Base-by-base conservation (phyloP, 2,797 vertebrate genomes). In the Pygocentrus nattereri region DNA sequence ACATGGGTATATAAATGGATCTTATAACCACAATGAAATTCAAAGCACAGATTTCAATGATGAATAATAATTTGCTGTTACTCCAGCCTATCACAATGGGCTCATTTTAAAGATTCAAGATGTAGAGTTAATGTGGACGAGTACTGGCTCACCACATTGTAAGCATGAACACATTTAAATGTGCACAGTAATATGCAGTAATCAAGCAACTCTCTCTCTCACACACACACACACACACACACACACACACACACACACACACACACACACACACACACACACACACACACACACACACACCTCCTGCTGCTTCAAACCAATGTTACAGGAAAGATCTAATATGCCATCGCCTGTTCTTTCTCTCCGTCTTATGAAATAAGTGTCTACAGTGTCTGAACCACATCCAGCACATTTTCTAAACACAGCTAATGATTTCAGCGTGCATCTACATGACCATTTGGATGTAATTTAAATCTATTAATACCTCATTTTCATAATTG, bases 381-480 rank as follows among this genome's bases (percentile, higher is more conserved):
- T 89, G 78, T 87, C 86, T 81, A 87, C 71, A 91, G 88, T 81
- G 79, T 91, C 89, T 93, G 90, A 93, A 93, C 90, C 84, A 75
- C 81, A 78, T 92, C 93, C 93, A 94, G 90, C 82, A 89, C 85
- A 87, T 72, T 81, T 87, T 90, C 85, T 87, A 89, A 92, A 91
- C 88, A 87, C 87, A 84, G 88, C 89, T 92, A 94, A 94, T 91
- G 91, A 91, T 93, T 95, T 94, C 88, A 93, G 91, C 80, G 76
- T 88, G 89, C 77, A 88, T 90, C 85, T 87, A 86, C 77, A 82
- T 87, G 84, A 79, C 90, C 92, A 94, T 94, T 94, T 95, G 92
- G 92, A 90, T 93, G 93, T 91, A 94, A 94, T 95, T 95, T 93
- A 78, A 90, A 91, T 89, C 91, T 92, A 93, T 94, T 93, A 94